Percentiles rank a stretch among this genome's conserved stretches.
Conservation (phyloP, 2,113 vertebrate species). For the Grallaria varia region DNA sequence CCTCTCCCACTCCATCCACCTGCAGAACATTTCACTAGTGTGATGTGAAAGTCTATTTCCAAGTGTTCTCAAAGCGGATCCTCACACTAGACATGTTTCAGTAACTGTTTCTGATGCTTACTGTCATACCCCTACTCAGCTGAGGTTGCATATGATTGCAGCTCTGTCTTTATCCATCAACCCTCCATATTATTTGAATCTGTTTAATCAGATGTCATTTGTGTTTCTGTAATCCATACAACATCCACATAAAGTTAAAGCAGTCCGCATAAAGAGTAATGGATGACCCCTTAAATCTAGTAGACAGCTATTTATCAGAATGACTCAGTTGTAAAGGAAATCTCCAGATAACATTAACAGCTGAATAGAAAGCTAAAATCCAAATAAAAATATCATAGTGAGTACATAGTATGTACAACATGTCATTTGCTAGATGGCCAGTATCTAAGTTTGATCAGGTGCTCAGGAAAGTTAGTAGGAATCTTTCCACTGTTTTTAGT, state of each 20-base stretch:
- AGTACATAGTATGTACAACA: neutral
- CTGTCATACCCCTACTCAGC: neutral
- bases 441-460: neutral
- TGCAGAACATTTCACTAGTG: neutral
- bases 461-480: neutral
- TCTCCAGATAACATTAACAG: neutral
- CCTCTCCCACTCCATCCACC: fast-evolving
- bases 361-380: neutral
- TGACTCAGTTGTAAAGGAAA: neutral
- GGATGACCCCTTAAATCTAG: neutral
- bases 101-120: neutral
- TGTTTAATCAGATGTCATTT: neutral
- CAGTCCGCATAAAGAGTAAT: neutral
- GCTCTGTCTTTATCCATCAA: neutral
- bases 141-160: neutral
- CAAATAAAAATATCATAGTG: neutral
- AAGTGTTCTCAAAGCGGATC: neutral
- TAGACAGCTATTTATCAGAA: neutral
- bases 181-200: neutral
- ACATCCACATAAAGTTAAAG: neutral
- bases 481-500: neutral
- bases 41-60: neutral
- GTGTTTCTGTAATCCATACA: neutral
- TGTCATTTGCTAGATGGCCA: neutral
- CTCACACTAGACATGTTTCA: neutral